A percentile compares a stretch with the other conserved stretches of the same genome.
phyloP scores from a whole-genome alignment of 1,140 invertebrate genomes.

The Pseudomyrmex cubaensis region DNA sequence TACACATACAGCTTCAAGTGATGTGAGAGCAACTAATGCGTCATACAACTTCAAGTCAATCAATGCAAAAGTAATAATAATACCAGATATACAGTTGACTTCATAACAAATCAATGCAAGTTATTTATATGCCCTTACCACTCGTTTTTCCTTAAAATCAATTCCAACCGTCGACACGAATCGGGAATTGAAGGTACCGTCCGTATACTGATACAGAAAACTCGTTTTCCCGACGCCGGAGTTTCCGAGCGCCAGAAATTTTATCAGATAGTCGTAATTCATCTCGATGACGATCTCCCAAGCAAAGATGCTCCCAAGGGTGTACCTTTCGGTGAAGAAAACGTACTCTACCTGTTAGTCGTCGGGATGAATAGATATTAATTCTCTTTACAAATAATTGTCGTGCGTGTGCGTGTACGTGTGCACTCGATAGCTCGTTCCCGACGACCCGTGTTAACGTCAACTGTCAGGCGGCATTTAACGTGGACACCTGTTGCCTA shows the following conservation, averaged over 20 bases:
- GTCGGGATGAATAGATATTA: neutral
- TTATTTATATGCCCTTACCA: slow-evolving; percentile 88
- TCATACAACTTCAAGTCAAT: too few relatives aligned
- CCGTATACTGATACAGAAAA: slow-evolving; percentile 97
- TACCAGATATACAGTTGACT: too few relatives aligned
- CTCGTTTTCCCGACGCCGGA: slow-evolving; percentile 97
- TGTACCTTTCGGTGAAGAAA: too few relatives aligned
- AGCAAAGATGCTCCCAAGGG: neutral
- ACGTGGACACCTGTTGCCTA: slow-evolving; percentile 72
- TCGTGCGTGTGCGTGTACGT: neutral
- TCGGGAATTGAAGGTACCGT: slow-evolving; percentile 95
- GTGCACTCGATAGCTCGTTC: too few relatives aligned
- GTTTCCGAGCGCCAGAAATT: slow-evolving; percentile 97
- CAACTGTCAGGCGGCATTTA: slow-evolving; percentile 16
- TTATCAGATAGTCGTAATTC: slow-evolving; percentile 98
- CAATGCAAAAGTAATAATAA: too few relatives aligned
- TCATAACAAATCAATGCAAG: slow-evolving; percentile 7
- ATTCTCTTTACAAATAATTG: too few relatives aligned
- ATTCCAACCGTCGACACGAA: slow-evolving; percentile 99
- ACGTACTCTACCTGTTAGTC: neutral
- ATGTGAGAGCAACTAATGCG: neutral
- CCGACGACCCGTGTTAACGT: neutral
- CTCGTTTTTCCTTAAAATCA: slow-evolving; percentile 97
- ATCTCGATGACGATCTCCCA: slow-evolving; percentile 77
- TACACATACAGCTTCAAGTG: slow-evolving; percentile 3